Percentiles rank a stretch among this genome's conserved stretches.
Conservation (phyloP, 2,113 vertebrate genomes). For the Indicator maculatus region DNA sequence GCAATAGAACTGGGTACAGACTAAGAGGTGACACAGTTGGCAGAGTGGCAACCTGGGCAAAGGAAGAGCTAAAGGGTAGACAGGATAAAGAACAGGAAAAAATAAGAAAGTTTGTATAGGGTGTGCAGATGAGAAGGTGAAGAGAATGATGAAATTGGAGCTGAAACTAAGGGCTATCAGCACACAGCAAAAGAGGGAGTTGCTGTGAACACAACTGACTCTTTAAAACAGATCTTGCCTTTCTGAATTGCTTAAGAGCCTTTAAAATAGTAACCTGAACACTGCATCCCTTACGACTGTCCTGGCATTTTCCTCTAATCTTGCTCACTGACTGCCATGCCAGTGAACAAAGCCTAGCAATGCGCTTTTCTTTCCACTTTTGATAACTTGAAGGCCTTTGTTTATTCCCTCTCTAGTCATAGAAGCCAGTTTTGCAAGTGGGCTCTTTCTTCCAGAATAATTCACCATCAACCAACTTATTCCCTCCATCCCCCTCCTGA, state of each 20-base stretch:
- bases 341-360: background rate
- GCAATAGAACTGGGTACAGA: background rate
- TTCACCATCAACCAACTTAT: background rate
- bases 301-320: background rate
- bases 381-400: background rate
- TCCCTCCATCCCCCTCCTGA: background rate
- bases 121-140: background rate
- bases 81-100: background rate
- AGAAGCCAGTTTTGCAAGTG: background rate
- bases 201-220: background rate
- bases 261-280: background rate
- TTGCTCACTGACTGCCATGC: background rate
- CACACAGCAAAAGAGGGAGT: background rate
- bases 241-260: background rate
- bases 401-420: background rate
- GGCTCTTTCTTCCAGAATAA: background rate
- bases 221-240: background rate
- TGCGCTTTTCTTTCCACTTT: background rate
- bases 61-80: background rate
- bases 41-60: background rate
- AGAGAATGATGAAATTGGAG: background rate
- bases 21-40: background rate
- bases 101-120: background rate
- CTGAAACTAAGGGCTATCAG: background rate
- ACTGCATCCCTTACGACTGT: background rate